Conservation (phyloP, 2,888 invertebrate species). For the Oeneis ivallda region DNA sequence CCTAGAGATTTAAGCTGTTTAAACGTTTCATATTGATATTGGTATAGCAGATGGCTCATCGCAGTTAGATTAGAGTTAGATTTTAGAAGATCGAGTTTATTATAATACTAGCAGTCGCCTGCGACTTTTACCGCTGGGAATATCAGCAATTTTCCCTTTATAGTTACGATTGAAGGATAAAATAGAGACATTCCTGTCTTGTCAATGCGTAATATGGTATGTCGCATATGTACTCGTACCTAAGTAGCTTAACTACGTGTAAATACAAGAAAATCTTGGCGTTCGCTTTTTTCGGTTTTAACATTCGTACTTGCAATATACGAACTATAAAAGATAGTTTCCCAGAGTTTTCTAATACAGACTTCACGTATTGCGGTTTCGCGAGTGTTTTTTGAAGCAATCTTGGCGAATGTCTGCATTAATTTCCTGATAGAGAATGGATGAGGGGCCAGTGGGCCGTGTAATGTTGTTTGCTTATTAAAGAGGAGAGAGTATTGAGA, state of each 20-base stretch:
- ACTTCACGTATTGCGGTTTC: neutral
- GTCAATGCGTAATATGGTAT: no score
- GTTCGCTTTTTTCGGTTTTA: neutral
- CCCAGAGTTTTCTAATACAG: neutral
- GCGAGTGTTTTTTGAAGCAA: neutral
- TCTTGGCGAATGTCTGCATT: neutral
- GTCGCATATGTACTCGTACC: no score
- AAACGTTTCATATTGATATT: neutral
- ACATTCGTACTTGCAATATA: neutral
- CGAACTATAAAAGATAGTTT: neutral
- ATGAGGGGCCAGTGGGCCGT: slow-evolving; percentile 29
- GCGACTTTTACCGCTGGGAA: no score
- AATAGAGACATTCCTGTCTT: no score
- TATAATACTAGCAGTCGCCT: no score
- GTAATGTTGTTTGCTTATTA: slow-evolving; percentile 57
- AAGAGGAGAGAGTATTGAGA: slow-evolving; percentile 62
- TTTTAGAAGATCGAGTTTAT: neutral
- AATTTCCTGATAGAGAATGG: slow-evolving; percentile 15
- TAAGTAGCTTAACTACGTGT: no score
- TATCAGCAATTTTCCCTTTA: no score
- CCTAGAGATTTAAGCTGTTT: neutral
- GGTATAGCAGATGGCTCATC: neutral
- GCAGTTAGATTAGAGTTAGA: neutral
- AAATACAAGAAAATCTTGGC: no score
- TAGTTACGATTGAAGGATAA: no score